A percentile compares a stretch with the other conserved stretches of the same genome.
Conservation (phyloP, 2,797 vertebrate species). For the Falco naumanni region DNA sequence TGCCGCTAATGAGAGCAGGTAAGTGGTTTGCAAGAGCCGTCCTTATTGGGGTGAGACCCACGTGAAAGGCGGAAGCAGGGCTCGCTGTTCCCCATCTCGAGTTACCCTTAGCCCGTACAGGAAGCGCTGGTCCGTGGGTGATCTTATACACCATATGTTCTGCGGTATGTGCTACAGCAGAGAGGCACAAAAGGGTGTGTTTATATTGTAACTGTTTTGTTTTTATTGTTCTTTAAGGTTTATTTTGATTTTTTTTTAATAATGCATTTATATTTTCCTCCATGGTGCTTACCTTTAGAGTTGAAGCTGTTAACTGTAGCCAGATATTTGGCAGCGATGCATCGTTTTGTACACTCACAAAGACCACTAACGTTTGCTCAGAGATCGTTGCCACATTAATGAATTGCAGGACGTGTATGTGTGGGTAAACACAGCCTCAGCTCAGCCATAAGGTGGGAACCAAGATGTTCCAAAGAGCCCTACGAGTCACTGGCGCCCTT, state of each 20-base stretch:
- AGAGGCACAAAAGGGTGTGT: not conserved
- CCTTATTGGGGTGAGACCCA: fast-evolving
- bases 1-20: fast-evolving
- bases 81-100: not conserved
- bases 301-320: not conserved
- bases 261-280: not conserved
- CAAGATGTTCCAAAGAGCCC: not conserved
- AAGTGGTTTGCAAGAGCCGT: not conserved
- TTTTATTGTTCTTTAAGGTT: conserved; percentile 1
- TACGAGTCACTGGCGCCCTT: fast-evolving
- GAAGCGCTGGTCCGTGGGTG: not conserved
- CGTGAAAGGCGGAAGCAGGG: not conserved
- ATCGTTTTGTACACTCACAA: not conserved
- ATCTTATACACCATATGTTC: not conserved
- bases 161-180: not conserved
- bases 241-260: not conserved
- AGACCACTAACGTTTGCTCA: not conserved
- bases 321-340: conserved; percentile 3
- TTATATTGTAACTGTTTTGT: not conserved
- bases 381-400: not conserved
- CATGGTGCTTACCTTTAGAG: not conserved
- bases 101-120: not conserved
- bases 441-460: not conserved
- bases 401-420: not conserved
- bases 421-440: not conserved